Evolutionary conservation across 2,888 invertebrate genomes (phyloP), one percentile per base, ranked within the genome.

Genomic region (Gastrophysa polygoni): DNA sequence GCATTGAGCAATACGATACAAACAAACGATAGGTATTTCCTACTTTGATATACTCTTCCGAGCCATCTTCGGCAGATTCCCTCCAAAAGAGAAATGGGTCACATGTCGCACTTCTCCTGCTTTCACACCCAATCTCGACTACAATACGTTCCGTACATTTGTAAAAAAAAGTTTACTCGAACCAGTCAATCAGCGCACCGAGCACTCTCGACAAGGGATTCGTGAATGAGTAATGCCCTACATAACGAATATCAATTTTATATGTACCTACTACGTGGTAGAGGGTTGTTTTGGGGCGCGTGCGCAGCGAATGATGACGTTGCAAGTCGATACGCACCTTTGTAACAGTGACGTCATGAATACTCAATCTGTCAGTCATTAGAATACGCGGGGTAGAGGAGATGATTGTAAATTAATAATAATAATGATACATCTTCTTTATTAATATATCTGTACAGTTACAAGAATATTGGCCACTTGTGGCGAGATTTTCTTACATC

Each of bases 261-360:
- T 52, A 56, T 56, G 56, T 34, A 16, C 49, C 43, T 51, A 32
- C 38, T 38, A 38, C 14, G 38, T n/a, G 38, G 34, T 21, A 56
- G 65, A 63, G 68, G 67, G 60, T 59, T 57, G 48, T 56, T 66
- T 64, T 66, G 65, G 67, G 66, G 70, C 70, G 68, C 68, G 62
- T 61, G 61, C 62, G 54, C 59, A 49, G 63, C 34, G 18, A 57
- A 20, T 57, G 17, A 51, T 74, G 71, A 71, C 72, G 74, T 75
- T 70, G 69, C 49, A 16, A 63, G 59, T 71, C 70, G 68, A 71
- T 72, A 70, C 65, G 66, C 70, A 63, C 60, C 64, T 50, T 61
- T 44, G 51, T 44, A 18, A 28, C 44, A 20, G 64, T 72, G 74
- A 74, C 74, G 74, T 73, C 69, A 68, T 50, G 18, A 32, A 20